Percentiles rank a stretch among this genome's conserved stretches.
phyloP scores from a whole-genome alignment of 2,113 vertebrate species.

The Notiomystis cincta region DNA sequence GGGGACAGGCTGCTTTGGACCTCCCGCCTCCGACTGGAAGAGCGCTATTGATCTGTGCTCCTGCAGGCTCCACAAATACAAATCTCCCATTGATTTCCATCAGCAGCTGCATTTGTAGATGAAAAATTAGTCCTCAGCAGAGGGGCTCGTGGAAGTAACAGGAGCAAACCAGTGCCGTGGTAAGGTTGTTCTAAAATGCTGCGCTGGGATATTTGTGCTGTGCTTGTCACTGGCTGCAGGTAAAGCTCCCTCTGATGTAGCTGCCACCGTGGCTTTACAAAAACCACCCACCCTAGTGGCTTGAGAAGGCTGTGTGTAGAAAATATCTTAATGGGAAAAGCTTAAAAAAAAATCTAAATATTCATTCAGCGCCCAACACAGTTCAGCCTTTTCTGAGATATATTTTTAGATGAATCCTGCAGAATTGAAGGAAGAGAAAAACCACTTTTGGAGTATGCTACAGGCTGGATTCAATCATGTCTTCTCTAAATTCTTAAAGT shows the following conservation, averaged over 20 bases:
- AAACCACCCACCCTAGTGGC: neutral
- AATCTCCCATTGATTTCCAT: slow-evolving; percentile 14
- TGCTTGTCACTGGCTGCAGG: neutral
- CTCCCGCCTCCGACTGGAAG: neutral
- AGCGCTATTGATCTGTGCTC: neutral
- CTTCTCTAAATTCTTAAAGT: neutral
- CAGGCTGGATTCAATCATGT: neutral
- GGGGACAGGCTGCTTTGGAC: neutral
- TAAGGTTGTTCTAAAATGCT: neutral
- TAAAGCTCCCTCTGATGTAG: neutral
- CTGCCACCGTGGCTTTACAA: neutral
- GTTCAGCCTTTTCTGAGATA: neutral
- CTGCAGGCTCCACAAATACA: neutral
- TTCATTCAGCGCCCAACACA: neutral
- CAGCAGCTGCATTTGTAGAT: neutral
- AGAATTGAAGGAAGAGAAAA: neutral
- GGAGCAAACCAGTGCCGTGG: neutral
- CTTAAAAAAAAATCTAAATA: neutral
- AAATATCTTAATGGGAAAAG: neutral
- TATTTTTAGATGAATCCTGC: neutral
- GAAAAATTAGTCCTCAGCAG: neutral
- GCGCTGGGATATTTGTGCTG: neutral
- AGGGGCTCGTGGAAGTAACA: neutral
- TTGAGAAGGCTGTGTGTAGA: neutral
- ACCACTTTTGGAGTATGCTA: neutral